Conservation (phyloP, 2,113 vertebrate species). For the Notothenia rossii region DNA sequence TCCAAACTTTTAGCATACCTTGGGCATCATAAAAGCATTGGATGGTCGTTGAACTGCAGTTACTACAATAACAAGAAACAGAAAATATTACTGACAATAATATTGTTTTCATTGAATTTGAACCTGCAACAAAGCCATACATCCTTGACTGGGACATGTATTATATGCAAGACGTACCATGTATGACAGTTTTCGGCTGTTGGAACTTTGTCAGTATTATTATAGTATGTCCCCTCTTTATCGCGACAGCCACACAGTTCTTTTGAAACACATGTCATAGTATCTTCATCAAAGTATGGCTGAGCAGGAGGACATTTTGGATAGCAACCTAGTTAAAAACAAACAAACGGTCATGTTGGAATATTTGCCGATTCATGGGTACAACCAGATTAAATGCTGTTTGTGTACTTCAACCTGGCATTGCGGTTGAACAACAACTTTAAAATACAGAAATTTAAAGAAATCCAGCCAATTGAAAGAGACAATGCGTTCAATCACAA, state of each 20-base stretch:
- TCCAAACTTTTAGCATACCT: conserved; percentile 57
- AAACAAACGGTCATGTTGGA: background rate
- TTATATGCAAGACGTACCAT: conserved; percentile 81
- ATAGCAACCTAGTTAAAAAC: conserved; percentile 88
- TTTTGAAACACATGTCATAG: conserved; percentile 87
- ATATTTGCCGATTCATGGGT: background rate
- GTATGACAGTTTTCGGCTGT: conserved; percentile 82
- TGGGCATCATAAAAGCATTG: conserved; percentile 61
- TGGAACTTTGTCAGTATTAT: conserved; percentile 79
- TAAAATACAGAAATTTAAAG: too few species aligned
- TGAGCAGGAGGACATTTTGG: conserved; percentile 87
- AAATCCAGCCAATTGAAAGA: too few species aligned
- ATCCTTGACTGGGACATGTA: background rate
- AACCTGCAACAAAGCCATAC: background rate
- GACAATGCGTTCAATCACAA: too few species aligned
- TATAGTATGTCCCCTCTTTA: conserved; percentile 71
- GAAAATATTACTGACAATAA: background rate
- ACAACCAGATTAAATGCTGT: background rate
- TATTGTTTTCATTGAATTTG: background rate
- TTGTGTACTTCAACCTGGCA: background rate
- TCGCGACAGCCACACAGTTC: conserved; percentile 80
- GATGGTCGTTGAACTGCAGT: conserved; percentile 68
- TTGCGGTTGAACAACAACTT: background rate
- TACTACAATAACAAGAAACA: conserved; percentile 56
- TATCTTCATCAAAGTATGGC: conserved; percentile 89